Percentiles rank a stretch among this genome's conserved stretches.
These are phyloP conservation scores for Drosophila punjabiensis DNA, from an alignment of 1,140 invertebrate genomes.

Conservation along the genomic window DNA sequence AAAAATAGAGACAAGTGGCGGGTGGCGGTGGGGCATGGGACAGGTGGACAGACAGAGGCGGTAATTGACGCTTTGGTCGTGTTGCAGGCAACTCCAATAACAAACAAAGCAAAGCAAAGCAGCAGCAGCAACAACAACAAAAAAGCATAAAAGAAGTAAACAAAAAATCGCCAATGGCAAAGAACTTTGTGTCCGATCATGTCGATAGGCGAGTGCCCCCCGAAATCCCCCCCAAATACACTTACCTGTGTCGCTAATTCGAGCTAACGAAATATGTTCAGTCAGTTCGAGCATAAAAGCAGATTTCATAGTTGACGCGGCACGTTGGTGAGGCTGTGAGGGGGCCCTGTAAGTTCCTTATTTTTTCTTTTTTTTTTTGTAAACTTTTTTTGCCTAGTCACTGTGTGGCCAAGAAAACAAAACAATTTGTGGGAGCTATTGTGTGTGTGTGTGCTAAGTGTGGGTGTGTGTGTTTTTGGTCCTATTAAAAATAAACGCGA, in stretches of 20 bases:
- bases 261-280: conserved; percentile 36
- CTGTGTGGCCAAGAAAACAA: conserved; percentile 58
- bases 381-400: conserved; percentile 42
- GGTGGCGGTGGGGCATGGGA: not conserved
- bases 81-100: conserved; percentile 26
- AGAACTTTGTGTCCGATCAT: conserved; percentile 54
- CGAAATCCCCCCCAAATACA: conserved; percentile 12
- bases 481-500: conserved; percentile 57
- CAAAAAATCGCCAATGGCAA: conserved; percentile 57
- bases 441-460: not conserved
- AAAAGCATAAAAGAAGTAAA: conserved; percentile 23
- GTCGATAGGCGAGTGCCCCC: conserved; percentile 35
- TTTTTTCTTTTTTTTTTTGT: not conserved
- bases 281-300: conserved; percentile 56
- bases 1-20: conserved; percentile 10
- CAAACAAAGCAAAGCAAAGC: conserved; percentile 9
- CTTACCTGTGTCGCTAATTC: conserved; percentile 27
- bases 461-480: conserved; percentile 13
- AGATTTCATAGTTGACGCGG: conserved; percentile 39
- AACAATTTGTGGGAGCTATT: conserved; percentile 51
- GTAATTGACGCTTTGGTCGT: conserved; percentile 52
- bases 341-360: conserved; percentile 6
- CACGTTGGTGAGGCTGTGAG: not conserved
- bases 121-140: conserved; percentile 12
- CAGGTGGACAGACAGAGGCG: conserved; percentile 6